These are phyloP conservation scores for Etheostoma perlongum DNA, from an alignment of 2,797 vertebrate genomes.

Conservation along the genomic window DNA sequence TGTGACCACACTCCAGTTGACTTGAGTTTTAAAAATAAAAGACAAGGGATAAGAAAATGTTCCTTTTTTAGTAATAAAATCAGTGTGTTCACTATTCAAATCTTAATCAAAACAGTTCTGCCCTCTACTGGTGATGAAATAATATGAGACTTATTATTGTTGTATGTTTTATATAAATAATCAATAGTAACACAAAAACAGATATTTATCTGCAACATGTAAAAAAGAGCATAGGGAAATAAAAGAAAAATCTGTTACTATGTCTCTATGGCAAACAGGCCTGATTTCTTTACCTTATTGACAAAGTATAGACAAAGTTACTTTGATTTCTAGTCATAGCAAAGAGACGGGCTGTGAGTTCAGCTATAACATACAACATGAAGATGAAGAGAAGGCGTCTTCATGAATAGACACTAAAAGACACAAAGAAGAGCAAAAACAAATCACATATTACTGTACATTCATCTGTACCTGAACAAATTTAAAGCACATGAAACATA, in stretches of 20 bases:
- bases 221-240: not conserved
- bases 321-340: not conserved
- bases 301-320: constrained; percentile 1
- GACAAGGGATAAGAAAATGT: not conserved
- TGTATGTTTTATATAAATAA: constrained; percentile 7
- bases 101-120: constrained; percentile 49
- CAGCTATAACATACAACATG: not conserved
- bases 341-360: not conserved
- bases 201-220: not conserved
- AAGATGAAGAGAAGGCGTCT: not conserved
- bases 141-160: not conserved
- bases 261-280: not conserved
- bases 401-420: constrained; percentile 70
- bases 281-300: not conserved
- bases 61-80: not conserved
- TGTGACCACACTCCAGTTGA: not conserved
- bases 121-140: constrained; percentile 72
- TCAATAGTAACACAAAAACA: not conserved
- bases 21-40: not conserved
- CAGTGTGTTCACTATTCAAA: not conserved
- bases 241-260: not conserved
- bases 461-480: not conserved
- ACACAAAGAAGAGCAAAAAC: constrained; percentile 47
- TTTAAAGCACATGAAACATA: not conserved
- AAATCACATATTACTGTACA: not conserved